These are phyloP conservation scores for Coelopa frigida DNA, from an alignment of 1,140 invertebrate genomes.

Conservation along the genomic window DNA sequence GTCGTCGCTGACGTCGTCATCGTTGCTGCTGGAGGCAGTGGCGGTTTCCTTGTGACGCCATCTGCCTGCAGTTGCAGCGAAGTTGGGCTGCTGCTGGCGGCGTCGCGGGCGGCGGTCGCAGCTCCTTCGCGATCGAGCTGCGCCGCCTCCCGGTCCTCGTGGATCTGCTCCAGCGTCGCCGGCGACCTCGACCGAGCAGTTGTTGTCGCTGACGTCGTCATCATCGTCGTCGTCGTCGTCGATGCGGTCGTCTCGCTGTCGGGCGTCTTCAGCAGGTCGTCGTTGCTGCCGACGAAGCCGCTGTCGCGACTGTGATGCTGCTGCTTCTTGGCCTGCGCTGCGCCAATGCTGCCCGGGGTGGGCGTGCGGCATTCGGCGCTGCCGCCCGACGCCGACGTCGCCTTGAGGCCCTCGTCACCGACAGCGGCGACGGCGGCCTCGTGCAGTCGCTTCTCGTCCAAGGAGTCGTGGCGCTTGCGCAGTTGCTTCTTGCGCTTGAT, in stretches of 20 bases:
- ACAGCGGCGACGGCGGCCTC: conserved; percentile 36
- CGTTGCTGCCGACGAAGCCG: conserved; percentile 80
- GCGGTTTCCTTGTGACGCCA: neutral
- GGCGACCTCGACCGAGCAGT: conserved; percentile 29
- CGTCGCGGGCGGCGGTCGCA: neutral
- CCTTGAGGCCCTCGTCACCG: conserved; percentile 7
- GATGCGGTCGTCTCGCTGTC: conserved; percentile 44
- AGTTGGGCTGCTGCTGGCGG: neutral
- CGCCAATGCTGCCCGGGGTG: conserved; percentile 38
- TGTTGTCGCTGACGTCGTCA: too few species aligned
- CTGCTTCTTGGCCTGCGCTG: conserved; percentile 32
- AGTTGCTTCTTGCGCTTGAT: conserved; percentile 73
- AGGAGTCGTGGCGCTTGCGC: conserved; percentile 54
- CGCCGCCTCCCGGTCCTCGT: conserved; percentile 37
- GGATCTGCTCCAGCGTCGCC: conserved; percentile 33
- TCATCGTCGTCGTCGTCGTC: conserved; percentile 1
- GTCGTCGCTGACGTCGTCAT: conserved; percentile 7
- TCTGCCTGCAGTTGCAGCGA: too few species aligned
- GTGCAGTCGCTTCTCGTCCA: conserved; percentile 47
- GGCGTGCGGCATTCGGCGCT: conserved; percentile 50
- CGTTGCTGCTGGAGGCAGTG: conserved; percentile 40
- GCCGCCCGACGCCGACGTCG: conserved; percentile 36
- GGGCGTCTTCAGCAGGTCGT: conserved; percentile 65
- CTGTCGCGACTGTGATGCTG: conserved; percentile 74
- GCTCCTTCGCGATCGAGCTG: too few species aligned